Evolutionary conservation across 2,888 invertebrate genomes (phyloP), one percentile per base, ranked within the genome.

Genomic region (Ypsolopha sequella): DNA sequence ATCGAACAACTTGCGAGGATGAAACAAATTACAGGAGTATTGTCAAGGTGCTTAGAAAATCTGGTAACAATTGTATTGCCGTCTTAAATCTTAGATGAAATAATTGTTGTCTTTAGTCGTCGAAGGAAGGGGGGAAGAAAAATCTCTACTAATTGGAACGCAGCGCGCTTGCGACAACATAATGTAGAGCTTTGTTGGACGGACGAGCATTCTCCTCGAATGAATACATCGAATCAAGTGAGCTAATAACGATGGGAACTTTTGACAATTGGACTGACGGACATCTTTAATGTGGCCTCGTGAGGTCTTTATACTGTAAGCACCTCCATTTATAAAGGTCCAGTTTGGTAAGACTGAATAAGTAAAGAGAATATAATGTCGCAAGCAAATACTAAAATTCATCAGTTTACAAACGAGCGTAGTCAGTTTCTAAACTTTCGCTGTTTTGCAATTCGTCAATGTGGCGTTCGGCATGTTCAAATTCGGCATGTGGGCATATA

Each of bases 41-140:
- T 78, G 79, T 80, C 66, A 63, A 76, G 73, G 77, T 80, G 81
- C 80, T 81, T 80, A 76, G 78, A 79, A 80, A 80, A 80, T 82
- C 78, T 76, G 75, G 74, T 76, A 73, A 80, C 80, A 82, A 81
- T 79, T 76, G 75, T 76, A 73, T 71, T 73, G 70, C 68, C 70
- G 71, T 76, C 74, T 79, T 76, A 77, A 80, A 76, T 76, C 76
- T 78, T 76, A 3, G 77, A 80, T 80, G 80, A 80, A 58, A 58
- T 58, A 58, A 59, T 59, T 59, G 58, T 59, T 76, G 76, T 75
- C 76, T 78, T 73, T 68, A 65, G 69, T 73, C 70, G 71, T 71
- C 70, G 11, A 6, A 13, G 24, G 49, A 36, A 68, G 65, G 63
- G 66, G 72, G 72, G 72, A 78, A 76, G 74, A 78, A 82, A 82